Evolutionary conservation across 92 coral and sea anemone species (phyloP).

Genomic region (Umimayanthus kanabou): DNA sequence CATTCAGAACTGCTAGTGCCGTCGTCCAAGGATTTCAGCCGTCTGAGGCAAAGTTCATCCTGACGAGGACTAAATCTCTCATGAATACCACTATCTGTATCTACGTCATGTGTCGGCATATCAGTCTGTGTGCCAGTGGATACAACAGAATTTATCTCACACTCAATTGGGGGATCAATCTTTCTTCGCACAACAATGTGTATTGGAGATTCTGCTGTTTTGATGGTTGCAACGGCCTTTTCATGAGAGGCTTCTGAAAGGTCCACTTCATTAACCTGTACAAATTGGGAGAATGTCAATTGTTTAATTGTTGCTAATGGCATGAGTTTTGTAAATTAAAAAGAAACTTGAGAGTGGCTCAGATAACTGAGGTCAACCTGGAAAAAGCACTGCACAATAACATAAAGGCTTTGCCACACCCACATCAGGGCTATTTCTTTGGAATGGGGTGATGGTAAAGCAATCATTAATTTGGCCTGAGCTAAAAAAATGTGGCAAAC

Average conservation of each 20-base stretch:
- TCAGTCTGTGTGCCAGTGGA: constrained; percentile 95
- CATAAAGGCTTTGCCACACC: not conserved
- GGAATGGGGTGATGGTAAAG: not conserved
- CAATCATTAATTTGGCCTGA: not conserved
- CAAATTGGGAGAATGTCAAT: constrained; percentile 11
- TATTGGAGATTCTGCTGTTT: constrained; percentile 82
- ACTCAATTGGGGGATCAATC: constrained; percentile 62
- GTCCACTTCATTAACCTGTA: constrained; percentile 84
- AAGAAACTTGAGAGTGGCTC: not conserved
- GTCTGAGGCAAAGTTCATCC: constrained; percentile 66
- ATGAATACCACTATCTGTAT: constrained; percentile 90
- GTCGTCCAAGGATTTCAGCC: constrained; percentile 80
- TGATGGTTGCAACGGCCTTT: constrained; percentile 89
- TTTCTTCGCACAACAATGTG: constrained; percentile 71
- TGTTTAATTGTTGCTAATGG: not conserved
- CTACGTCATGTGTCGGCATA: constrained; percentile 71
- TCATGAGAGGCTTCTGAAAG: constrained; percentile 87
- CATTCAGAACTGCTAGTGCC: constrained; percentile 91
- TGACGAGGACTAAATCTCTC: constrained; percentile 91
- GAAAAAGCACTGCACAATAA: too few species aligned
- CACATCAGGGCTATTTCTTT: not conserved
- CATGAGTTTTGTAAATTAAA: not conserved
- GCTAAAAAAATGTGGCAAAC: not conserved
- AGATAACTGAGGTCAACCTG: not conserved
- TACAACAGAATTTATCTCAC: constrained; percentile 58